phyloP scores from a whole-genome alignment of 2,888 invertebrate species.

The Thumatha senex region DNA sequence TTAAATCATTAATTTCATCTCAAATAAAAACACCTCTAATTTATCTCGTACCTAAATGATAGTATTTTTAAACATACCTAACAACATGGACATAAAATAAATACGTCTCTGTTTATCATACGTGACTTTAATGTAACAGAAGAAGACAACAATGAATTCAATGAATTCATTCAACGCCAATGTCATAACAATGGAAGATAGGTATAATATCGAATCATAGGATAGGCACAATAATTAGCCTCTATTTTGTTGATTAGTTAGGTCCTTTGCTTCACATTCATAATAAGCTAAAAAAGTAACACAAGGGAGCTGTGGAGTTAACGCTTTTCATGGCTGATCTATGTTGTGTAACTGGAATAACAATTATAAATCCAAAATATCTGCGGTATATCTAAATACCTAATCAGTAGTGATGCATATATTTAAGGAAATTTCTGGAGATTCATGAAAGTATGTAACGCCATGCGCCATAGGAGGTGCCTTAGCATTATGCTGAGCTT shows the following conservation, averaged over 20 bases:
- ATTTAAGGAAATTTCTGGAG: constrained; percentile 11
- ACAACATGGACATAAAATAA: constrained; percentile 1
- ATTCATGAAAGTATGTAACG: constrained; percentile 37
- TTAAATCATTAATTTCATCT: too few species aligned
- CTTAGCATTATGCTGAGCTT: constrained; percentile 35
- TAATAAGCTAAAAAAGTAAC: background rate
- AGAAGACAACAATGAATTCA: constrained; percentile 48
- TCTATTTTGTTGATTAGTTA: constrained; percentile 9
- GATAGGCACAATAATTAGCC: constrained; percentile 24
- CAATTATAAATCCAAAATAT: constrained; percentile 6
- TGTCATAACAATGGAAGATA: constrained; percentile 61
- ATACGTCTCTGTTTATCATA: constrained; percentile 46
- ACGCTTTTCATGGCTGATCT: background rate
- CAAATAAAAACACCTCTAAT: too few species aligned
- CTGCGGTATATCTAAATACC: background rate
- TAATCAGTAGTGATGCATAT: constrained; percentile 2
- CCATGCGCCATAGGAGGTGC: constrained; percentile 56
- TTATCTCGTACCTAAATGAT: too few species aligned
- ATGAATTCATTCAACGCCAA: constrained; percentile 59
- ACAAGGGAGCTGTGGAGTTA: background rate
- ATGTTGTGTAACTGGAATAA: constrained; percentile 3
- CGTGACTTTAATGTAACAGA: constrained; percentile 33
- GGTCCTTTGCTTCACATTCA: too few species aligned
- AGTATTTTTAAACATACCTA: too few species aligned
- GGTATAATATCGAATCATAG: constrained; percentile 7